Percentiles rank a stretch among this genome's conserved stretches.
phyloP scores from a whole-genome alignment of 1,140 invertebrate species.

The Epicauta chinensis region DNA sequence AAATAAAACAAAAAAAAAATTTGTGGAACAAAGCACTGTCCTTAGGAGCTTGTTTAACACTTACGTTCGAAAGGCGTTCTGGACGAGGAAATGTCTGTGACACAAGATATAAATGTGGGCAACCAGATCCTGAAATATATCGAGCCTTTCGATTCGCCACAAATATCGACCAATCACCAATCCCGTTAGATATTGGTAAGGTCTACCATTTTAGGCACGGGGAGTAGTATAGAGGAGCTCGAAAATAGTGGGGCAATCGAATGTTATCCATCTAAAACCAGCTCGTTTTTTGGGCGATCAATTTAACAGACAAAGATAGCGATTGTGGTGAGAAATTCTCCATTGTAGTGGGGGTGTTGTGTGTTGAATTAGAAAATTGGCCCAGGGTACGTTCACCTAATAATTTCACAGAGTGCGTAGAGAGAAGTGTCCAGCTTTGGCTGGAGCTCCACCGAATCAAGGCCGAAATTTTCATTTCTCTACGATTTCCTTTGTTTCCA shows the following conservation, averaged over 20 bases:
- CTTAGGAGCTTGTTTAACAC: constrained; percentile 49
- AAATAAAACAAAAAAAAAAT: not conserved
- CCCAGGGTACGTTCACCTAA: constrained; percentile 29
- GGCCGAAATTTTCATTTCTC: no score
- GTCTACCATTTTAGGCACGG: constrained; percentile 59
- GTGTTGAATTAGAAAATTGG: not conserved
- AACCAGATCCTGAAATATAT: constrained; percentile 68
- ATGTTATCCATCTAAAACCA: no score
- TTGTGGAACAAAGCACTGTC: constrained; percentile 23
- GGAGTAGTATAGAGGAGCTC: constrained; percentile 13
- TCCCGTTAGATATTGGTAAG: constrained; percentile 46
- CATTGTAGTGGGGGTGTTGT: not conserved
- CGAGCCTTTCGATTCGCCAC: constrained; percentile 45
- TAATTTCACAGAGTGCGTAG: not conserved
- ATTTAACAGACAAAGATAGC: not conserved
- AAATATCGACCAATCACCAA: constrained; percentile 42
- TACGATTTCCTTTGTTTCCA: no score
- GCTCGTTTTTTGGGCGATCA: no score
- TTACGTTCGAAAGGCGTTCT: constrained; percentile 91
- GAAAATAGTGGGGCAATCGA: no score
- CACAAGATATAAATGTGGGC: constrained; percentile 78
- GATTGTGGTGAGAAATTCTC: not conserved
- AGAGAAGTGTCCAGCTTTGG: not conserved
- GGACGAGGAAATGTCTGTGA: constrained; percentile 60
- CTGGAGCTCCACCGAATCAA: no score